phyloP scores from a whole-genome alignment of 2,888 invertebrate genomes.

The Ophion costatus region DNA sequence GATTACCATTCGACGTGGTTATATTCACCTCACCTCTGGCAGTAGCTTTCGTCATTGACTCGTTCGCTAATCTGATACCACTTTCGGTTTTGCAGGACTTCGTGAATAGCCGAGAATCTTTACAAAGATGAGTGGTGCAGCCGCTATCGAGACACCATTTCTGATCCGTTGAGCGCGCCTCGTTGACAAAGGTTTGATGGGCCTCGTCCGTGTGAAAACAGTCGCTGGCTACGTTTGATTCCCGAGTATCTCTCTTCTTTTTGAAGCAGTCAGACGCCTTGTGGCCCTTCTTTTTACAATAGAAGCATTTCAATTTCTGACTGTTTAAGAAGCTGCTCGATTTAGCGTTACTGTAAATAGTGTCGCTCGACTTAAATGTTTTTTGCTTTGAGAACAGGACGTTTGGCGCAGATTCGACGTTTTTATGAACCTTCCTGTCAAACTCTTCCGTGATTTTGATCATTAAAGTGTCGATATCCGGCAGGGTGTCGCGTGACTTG shows the following conservation, averaged over 20 bases:
- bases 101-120: not conserved
- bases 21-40: constrained; percentile 48
- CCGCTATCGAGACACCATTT: constrained; percentile 49
- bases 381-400: too few species aligned
- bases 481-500: constrained; percentile 77
- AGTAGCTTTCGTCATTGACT: constrained; percentile 46
- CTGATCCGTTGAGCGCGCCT: not conserved
- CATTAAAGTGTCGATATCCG: constrained; percentile 71
- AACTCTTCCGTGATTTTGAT: constrained; percentile 75
- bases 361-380: too few species aligned
- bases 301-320: too few species aligned
- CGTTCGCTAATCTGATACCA: constrained; percentile 13
- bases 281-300: too few species aligned
- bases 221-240: constrained; percentile 5
- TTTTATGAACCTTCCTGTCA: constrained; percentile 29
- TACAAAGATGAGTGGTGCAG: constrained; percentile 47
- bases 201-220: constrained; percentile 2
- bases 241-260: constrained; percentile 61
- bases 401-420: too few species aligned
- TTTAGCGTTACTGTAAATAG: too few species aligned
- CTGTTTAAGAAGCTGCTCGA: too few species aligned
- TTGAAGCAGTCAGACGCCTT: too few species aligned
- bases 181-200: not conserved
- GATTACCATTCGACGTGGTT: constrained; percentile 12
- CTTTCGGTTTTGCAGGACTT: not conserved